Percentiles rank a stretch among this genome's conserved stretches.
Evolutionary conservation across 2,113 vertebrate species (phyloP).

Genomic region (Macrotis lagotis): DNA sequence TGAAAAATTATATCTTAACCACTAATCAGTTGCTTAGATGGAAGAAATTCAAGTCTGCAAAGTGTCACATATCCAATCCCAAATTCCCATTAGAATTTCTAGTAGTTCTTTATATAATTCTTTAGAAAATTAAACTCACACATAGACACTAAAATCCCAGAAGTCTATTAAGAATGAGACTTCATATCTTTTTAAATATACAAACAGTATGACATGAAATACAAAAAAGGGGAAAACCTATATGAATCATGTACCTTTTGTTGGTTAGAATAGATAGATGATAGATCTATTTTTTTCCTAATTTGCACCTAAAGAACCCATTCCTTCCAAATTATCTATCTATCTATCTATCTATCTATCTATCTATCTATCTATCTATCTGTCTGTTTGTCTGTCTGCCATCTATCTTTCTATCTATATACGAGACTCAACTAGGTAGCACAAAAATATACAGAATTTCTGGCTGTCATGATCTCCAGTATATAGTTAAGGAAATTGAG

Average conservation of each 20-base stretch:
- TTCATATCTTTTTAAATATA: not conserved
- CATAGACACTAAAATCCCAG: not conserved
- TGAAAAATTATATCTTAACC: constrained; percentile 71
- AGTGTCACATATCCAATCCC: constrained; percentile 43
- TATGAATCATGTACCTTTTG: not conserved
- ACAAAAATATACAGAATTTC: not conserved
- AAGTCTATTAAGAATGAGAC: not conserved
- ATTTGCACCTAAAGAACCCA: not conserved
- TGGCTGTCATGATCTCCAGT: not conserved
- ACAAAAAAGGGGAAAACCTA: not conserved
- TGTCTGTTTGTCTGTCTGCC: too few relatives aligned
- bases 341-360: not conserved
- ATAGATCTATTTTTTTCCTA: not conserved
- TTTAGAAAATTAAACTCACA: not conserved
- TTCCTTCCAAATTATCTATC: not conserved
- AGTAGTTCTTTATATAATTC: constrained; percentile 21
- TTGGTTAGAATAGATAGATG: not conserved
- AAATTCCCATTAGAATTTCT: constrained; percentile 37
- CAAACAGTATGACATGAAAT: not conserved
- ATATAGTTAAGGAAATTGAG: not conserved
- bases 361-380: not conserved
- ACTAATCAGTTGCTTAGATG: constrained; percentile 62
- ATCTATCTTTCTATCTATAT: not conserved
- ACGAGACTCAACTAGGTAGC: not conserved
- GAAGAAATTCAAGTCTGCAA: constrained; percentile 73